These are phyloP conservation scores for Betta splendens DNA, from an alignment of 2,797 vertebrate species.

Conservation along the genomic window DNA sequence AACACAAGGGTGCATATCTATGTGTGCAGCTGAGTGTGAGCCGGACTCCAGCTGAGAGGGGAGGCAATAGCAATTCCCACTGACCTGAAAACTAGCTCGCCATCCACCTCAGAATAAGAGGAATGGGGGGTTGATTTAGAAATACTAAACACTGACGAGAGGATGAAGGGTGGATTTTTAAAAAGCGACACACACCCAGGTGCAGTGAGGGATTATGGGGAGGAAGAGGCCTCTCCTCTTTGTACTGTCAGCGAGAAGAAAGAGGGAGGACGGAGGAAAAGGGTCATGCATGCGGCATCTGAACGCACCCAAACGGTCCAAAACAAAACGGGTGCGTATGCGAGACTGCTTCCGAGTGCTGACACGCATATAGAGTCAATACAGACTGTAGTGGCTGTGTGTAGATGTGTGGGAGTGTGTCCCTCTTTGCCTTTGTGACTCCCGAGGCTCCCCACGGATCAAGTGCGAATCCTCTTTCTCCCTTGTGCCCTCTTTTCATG, in stretches of 20 bases:
- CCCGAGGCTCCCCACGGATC: slow-evolving; percentile 66
- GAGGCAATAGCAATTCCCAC: slow-evolving; percentile 71
- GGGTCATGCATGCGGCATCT: slow-evolving; percentile 38
- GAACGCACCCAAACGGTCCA: slow-evolving; percentile 38
- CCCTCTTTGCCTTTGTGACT: slow-evolving; percentile 59
- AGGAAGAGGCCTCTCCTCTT: slow-evolving; percentile 53
- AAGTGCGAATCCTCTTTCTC: slow-evolving; percentile 75
- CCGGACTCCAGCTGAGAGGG: slow-evolving; percentile 69
- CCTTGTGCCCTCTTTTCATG: slow-evolving; percentile 70
- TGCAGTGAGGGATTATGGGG: slow-evolving; percentile 54
- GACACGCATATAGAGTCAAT: slow-evolving; percentile 1
- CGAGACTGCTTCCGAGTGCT: slow-evolving; percentile 22
- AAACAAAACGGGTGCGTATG: slow-evolving; percentile 20
- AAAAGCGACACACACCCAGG: slow-evolving; percentile 28
- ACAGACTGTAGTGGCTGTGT: slow-evolving; percentile 28
- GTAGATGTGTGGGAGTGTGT: slow-evolving; percentile 53
- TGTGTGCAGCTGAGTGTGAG: slow-evolving; percentile 55
- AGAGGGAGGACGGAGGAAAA: slow-evolving; percentile 20
- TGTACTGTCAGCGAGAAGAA: slow-evolving; percentile 52
- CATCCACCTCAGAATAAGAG: slow-evolving; percentile 57
- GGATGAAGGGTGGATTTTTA: neutral
- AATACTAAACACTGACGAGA: slow-evolving; percentile 29
- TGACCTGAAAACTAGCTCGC: slow-evolving; percentile 74
- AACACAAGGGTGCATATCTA: slow-evolving; percentile 32
- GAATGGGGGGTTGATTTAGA: slow-evolving; percentile 35